A percentile compares a stretch with the other conserved stretches of the same genome.
phyloP scores from a whole-genome alignment of 2,113 vertebrate genomes.

The Mus spicilegus region DNA sequence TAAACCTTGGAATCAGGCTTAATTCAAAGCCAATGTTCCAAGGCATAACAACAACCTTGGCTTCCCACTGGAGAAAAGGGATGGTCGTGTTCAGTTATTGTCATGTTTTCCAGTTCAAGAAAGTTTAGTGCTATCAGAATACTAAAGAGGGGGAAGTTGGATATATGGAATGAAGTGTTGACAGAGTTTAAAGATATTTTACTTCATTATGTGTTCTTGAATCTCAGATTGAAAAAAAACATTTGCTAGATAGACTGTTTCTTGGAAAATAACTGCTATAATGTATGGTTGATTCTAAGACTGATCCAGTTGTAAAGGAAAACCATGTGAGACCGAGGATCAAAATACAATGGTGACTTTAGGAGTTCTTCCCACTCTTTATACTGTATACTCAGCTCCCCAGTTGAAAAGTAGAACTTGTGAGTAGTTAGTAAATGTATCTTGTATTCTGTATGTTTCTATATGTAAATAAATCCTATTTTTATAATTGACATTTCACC shows the following conservation, averaged over 20 bases:
- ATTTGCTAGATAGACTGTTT: background rate
- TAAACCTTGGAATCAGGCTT: background rate
- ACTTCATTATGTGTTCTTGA: background rate
- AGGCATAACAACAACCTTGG: no score
- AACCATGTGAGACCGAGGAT: background rate
- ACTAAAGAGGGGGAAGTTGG: background rate
- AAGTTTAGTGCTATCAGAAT: background rate
- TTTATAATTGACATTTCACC: background rate
- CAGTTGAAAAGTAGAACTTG: slow-evolving; percentile 33
- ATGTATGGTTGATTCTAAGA: background rate
- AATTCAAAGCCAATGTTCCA: background rate
- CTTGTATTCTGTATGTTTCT: background rate
- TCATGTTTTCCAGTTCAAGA: background rate
- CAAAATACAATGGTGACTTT: background rate
- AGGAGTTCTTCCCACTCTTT: background rate
- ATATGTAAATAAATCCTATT: slow-evolving; percentile 60
- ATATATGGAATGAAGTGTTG: background rate
- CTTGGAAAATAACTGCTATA: background rate
- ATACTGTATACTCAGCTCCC: background rate
- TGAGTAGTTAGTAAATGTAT: slow-evolving; percentile 22
- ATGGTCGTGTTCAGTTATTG: background rate
- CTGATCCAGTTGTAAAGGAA: background rate
- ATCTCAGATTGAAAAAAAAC: background rate
- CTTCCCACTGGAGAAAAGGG: background rate
- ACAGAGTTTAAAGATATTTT: background rate